Base-by-base conservation (phyloP, 2,888 invertebrate genomes). In the Mellilla xanthometata region DNA sequence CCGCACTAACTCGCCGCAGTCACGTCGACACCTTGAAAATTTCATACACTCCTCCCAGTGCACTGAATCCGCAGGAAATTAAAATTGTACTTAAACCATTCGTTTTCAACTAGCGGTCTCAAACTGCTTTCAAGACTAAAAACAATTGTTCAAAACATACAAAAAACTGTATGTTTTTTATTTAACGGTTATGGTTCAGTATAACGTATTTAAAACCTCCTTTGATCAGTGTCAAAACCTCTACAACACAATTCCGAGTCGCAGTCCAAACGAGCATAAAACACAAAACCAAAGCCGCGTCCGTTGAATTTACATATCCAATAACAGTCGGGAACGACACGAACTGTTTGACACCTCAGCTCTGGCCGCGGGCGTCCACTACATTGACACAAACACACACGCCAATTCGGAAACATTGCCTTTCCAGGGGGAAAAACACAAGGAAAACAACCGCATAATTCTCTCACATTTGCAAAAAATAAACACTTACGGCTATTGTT, bases 21-120 rank as follows among this genome's bases (percentile, higher is more conserved):
- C 64, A 69, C 73, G 68, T 43, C 75, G 64, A 68, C 74, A 83
- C 79, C 84, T 84, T 71, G 76, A 84, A 83, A 85, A 85, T 86
- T 85, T 82, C 81, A 85, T 76, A 60, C 60, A 65, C 65, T 65
- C 63, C 56, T 72, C 71, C 76, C 78, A 77, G 76, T 79, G 67
- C 68, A 65, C 15, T 71, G 75, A 74, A 81, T 81, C 71, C 71
- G 64, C 71, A 70, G 73, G 73, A 81, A 81, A 84, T 83, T 67
- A 79, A 80, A 76, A 74, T 58, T 56, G 58, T 55, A 65, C 55
- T 60, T 65, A 46, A n/a, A 46, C 38, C 43, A 33, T 42, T 32
- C 31, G 30, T 35, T 43, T 39, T 23, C 34, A 46, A 41, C n/a
- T 12, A 24, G n/a, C n/a, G n/a, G n/a, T n/a, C n/a, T n/a, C n/a